Evolutionary conservation across 2,113 vertebrate species (phyloP).

Genomic region (Jacana jacana): DNA sequence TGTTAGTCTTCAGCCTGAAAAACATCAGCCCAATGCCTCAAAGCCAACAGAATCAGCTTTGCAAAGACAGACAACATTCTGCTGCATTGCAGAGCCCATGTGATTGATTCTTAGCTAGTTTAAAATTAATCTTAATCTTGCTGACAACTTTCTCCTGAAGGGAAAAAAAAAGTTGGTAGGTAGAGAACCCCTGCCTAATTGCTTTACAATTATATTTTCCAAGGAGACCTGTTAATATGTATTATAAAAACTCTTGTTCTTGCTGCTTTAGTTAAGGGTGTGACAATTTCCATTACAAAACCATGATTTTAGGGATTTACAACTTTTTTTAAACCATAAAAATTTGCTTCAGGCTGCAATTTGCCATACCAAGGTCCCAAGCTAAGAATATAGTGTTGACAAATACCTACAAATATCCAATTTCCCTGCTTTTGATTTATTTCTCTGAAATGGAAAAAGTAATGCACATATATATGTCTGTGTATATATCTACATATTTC

Average conservation of each 20-base stretch:
- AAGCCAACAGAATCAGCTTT: background rate
- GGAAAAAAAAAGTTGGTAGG: background rate
- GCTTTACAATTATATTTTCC: slow-evolving; percentile 36
- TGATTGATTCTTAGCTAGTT: background rate
- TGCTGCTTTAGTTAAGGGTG: background rate
- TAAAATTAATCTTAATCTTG: background rate
- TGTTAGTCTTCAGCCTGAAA: background rate
- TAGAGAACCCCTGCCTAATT: slow-evolving; percentile 7
- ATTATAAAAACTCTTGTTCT: background rate
- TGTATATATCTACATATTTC: background rate
- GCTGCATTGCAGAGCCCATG: background rate
- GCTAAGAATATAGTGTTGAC: background rate
- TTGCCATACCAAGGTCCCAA: background rate
- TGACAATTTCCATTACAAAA: background rate
- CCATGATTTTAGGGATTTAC: background rate
- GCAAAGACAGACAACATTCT: background rate
- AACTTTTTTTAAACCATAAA: background rate
- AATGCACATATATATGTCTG: background rate
- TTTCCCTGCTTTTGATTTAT: background rate
- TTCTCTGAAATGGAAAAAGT: background rate
- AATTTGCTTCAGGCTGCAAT: slow-evolving; percentile 3
- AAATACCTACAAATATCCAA: background rate
- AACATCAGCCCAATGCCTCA: background rate
- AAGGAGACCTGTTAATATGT: slow-evolving; percentile 18
- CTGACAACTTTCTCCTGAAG: background rate